Base-by-base conservation (phyloP, 2,888 invertebrate genomes). In the Drosophila kambysellisi region DNA sequence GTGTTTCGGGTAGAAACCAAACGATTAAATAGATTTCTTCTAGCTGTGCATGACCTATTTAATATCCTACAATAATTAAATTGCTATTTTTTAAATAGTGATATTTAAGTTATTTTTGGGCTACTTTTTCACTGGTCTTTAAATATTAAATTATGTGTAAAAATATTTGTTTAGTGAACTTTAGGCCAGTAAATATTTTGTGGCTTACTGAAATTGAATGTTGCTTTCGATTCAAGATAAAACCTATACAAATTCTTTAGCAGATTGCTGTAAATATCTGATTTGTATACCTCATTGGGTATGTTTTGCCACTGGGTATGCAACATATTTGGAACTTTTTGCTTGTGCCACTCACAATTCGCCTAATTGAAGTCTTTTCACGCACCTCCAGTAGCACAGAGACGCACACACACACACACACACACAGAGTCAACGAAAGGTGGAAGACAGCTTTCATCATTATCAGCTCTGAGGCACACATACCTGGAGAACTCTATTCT, bases 311-410 rank as follows among this genome's bases (percentile, higher is more conserved):
- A 25, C 12, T 48, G n/a, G 43, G 63, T 61, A 61, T 61, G 1
- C 0, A 4, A 53, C 53, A 53, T n/a, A 50, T 63, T 79, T 53
- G 48, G 57, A 29, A 48, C n/a, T 57, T 76, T 59, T 72, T 73
- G 51, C 67, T 63, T 52, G n/a, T 64, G 50, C 37, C 69, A 62
- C 60, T 74, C 63, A 79, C 89, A 87, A 89, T 83, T 87, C 88
- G 61, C 78, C 74, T 86, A 86, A 86, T 86, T 86, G 88, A 89
- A 89, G 88, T 85, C 72, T 77, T 85, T 85, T 75, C 73, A 81
- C 83, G 83, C 81, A 87, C 57, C 69, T 77, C 37, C 43, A 59
- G 61, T 25, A 54, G 58, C 53, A 63, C 17, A 25, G 32, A 63
- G 9, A 62, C 70, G 48, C 70, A 64, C 61, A 61, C 65, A 70